A percentile compares a stretch with the other conserved stretches of the same genome.
These are phyloP conservation scores for Taurulus bubalis DNA, from an alignment of 2,113 vertebrate genomes.

Conservation along the genomic window DNA sequence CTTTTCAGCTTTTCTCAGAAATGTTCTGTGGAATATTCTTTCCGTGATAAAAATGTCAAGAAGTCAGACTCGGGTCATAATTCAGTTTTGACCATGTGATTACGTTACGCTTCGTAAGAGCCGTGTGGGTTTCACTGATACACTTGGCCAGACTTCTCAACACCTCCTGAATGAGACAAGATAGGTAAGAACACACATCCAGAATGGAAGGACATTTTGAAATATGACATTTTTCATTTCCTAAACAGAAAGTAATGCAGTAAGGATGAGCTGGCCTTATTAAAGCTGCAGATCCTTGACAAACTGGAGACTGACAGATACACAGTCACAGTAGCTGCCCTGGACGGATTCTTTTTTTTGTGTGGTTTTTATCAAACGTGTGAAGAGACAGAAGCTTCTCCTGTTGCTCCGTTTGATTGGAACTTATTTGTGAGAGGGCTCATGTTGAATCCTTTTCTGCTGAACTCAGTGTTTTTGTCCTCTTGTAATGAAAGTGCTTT, in stretches of 20 bases:
- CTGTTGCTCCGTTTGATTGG: not conserved
- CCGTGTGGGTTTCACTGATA: not conserved
- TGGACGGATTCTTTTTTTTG: not conserved
- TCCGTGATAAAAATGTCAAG: not conserved
- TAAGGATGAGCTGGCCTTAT: not conserved
- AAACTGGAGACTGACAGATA: not conserved
- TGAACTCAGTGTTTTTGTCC: not conserved
- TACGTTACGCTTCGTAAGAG: not conserved
- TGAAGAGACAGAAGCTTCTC: not conserved
- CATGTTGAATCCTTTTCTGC: conserved; percentile 16
- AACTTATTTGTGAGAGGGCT: not conserved
- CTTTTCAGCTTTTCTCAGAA: not conserved
- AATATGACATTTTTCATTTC: not conserved
- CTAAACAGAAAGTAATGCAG: conserved; percentile 2
- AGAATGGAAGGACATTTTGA: conserved; percentile 1
- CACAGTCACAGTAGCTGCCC: conserved; percentile 3
- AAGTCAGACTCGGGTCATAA: too few species aligned
- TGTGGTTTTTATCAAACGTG: too few species aligned
- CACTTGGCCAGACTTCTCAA: not conserved
- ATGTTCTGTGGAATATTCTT: not conserved
- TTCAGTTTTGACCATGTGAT: not conserved
- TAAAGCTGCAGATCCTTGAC: not conserved
- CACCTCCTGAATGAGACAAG: not conserved
- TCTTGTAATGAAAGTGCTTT: conserved; percentile 1
- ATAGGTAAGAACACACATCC: conserved; percentile 12